phyloP scores from a whole-genome alignment of 2,888 invertebrate species.

The Scaptodrosophila latifasciaeformis region DNA sequence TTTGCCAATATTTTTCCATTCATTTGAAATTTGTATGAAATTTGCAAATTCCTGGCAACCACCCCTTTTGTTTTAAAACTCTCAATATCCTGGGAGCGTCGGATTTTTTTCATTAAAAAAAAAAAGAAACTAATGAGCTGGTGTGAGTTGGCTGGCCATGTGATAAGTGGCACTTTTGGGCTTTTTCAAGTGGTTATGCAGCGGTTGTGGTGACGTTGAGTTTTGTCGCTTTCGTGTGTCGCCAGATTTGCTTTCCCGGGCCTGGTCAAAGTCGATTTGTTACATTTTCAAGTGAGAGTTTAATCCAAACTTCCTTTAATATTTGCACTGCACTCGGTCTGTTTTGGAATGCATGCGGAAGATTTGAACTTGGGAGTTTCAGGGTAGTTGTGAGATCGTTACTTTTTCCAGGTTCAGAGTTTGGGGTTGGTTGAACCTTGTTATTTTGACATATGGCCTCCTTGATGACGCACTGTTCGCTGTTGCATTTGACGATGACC shows the following conservation, averaged over 20 bases:
- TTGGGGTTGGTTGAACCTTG: conserved; percentile 53
- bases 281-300: conserved; percentile 62
- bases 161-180: conserved; percentile 55
- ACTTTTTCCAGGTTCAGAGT: neutral
- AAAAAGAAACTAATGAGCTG: conserved; percentile 33
- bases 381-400: conserved; percentile 31
- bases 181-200: neutral
- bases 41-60: conserved; percentile 24
- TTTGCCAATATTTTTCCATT: conserved; percentile 51
- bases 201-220: conserved; percentile 21
- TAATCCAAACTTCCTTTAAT: conserved; percentile 27
- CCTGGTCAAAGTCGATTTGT: conserved; percentile 73
- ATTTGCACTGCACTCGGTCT: conserved; percentile 53
- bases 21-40: conserved; percentile 10
- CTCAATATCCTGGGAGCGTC: conserved; percentile 23
- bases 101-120: conserved; percentile 17
- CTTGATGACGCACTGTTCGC: conserved; percentile 31
- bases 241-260: too few relatives aligned
- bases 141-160: conserved; percentile 31
- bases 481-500: conserved; percentile 23
- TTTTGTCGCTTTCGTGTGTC: too few relatives aligned
- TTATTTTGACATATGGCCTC: conserved; percentile 72
- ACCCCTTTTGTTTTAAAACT: conserved; percentile 59
- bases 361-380: conserved; percentile 20
- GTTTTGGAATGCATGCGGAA: conserved; percentile 47